These are phyloP conservation scores for Thecophora atra DNA, from an alignment of 2,888 invertebrate genomes.

Conservation along the genomic window DNA sequence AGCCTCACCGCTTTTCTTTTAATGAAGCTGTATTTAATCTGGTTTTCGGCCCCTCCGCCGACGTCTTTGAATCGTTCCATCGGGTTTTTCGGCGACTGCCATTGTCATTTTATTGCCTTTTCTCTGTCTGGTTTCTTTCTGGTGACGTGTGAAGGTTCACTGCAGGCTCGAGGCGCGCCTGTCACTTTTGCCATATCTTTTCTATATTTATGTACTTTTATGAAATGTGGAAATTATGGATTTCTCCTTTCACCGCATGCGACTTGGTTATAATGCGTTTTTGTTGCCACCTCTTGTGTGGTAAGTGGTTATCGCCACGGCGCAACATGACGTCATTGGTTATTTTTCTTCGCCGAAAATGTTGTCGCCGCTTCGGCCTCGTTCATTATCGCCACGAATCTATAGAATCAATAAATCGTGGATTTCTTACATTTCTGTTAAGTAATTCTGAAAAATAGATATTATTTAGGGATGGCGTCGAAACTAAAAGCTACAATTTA, in stretches of 20 bases:
- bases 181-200: constrained; percentile 45
- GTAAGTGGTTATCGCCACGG: constrained; percentile 7
- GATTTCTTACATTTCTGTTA: no score
- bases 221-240: constrained; percentile 55
- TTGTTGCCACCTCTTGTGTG: neutral
- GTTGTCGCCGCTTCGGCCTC: neutral
- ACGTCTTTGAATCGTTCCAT: constrained; percentile 1
- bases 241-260: constrained; percentile 63
- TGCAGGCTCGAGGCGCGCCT: constrained; percentile 28
- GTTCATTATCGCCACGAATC: constrained; percentile 3
- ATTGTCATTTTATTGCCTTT: constrained; percentile 40
- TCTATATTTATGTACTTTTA: constrained; percentile 47
- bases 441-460: no score
- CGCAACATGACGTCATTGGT: constrained; percentile 1
- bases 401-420: no score
- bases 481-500: no score
- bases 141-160: constrained; percentile 43
- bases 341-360: neutral
- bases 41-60: neutral
- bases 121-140: neutral
- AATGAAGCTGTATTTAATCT: constrained; percentile 29
- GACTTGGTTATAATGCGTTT: constrained; percentile 36
- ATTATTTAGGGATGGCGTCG: no score
- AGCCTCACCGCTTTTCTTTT: neutral
- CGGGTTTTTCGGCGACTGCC: constrained; percentile 19